A percentile compares a stretch with the other conserved stretches of the same genome.
Conservation (phyloP, 1,140 invertebrate genomes). For the Teleogryllus occipitalis region DNA sequence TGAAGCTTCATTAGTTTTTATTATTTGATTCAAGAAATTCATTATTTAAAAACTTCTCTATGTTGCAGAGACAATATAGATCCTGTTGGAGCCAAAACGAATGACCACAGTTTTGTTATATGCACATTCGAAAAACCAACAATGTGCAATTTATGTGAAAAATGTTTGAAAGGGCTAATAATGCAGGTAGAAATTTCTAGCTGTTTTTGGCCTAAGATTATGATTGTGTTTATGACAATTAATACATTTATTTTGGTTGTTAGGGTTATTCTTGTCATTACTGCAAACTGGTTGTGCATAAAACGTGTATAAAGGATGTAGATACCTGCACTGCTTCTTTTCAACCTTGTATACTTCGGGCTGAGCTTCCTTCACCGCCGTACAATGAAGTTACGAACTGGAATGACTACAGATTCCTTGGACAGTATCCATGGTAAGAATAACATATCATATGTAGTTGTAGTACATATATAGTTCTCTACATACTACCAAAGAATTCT, state of each 20-base stretch:
- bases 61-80: neutral
- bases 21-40: neutral
- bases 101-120: neutral
- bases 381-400: neutral
- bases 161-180: neutral
- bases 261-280: neutral
- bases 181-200: neutral
- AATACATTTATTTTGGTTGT: neutral
- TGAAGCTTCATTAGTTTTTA: too few relatives aligned
- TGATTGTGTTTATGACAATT: neutral
- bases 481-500: too few relatives aligned
- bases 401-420: constrained; percentile 1
- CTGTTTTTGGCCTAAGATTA: neutral
- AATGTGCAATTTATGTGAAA: neutral
- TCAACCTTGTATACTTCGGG: neutral
- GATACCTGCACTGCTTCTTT: neutral
- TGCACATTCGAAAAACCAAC: neutral
- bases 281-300: neutral
- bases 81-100: neutral
- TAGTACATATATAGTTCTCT: too few relatives aligned
- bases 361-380: neutral
- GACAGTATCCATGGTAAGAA: neutral
- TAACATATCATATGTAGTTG: too few relatives aligned
- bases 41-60: neutral
- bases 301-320: neutral